Evolutionary conservation across 2,888 invertebrate genomes (phyloP), one percentile per base, ranked within the genome.

Genomic region (Falcaria lacertinaria): DNA sequence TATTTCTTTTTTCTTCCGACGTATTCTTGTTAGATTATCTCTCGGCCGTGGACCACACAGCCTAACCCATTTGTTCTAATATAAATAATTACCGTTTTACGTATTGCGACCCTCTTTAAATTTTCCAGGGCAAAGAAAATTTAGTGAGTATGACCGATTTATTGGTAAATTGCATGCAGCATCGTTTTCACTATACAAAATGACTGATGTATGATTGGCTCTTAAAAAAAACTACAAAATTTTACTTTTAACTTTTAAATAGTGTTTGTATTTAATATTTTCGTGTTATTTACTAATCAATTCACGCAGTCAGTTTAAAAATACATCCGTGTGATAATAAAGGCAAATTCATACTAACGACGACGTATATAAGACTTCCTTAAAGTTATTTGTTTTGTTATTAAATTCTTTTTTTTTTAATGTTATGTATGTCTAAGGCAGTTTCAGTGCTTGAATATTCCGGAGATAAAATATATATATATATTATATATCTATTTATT

Each of bases 71-170:
- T 69, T 74, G 43, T 54, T 55, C 57, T 51, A 45, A 60, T 75
- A 85, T 87, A 80, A 86, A 80, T 86, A 87, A 86, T 83, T 60
- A 65, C 64, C 61, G 58, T 76, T 72, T 77, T 74, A 84, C 73
- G 76, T 75, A 78, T 72, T 68, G 73, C 69, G 73, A 64, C 72
- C 71, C 69, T 83, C 69, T 80, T 81, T 82, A 69, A 80, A 80
- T 85, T 79, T 89, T 89, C 47, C 90, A 90, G 90, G 90, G 88
- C 52, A 88, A 84, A 83, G 87, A 89, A 76, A 89, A 83, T 71
- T 81, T 90, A 84, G 90, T 90, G 80, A 89, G 89, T 90, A 88
- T 78, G 55, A 55, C 67, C 52, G 60, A 57, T 61, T n/a, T 54
- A 22, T 64, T 68, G 82, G 84, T 80, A 82, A 83, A 66, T 37